Evolutionary conservation across 2,797 vertebrate species (phyloP).

Genomic region (Spinus pinus): DNA sequence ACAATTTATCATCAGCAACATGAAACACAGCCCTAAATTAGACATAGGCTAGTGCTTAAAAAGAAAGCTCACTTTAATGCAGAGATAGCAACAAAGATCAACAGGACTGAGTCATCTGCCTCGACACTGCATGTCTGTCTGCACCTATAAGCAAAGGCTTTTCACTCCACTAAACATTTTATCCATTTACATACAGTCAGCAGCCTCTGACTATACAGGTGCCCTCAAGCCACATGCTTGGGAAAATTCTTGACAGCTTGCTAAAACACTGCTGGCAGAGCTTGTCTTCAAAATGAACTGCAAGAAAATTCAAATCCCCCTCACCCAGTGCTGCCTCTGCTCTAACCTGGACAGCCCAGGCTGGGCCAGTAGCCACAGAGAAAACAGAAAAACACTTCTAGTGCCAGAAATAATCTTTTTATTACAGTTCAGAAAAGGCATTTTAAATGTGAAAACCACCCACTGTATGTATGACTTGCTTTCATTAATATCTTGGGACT

Average conservation of each 20-base stretch:
- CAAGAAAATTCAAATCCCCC: background rate
- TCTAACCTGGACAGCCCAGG: background rate
- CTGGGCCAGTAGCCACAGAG: background rate
- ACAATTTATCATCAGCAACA: background rate
- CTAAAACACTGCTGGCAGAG: conserved; percentile 56
- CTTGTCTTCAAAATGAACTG: conserved; percentile 48
- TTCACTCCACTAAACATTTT: conserved; percentile 28
- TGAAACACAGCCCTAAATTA: background rate
- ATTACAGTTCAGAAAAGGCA: background rate
- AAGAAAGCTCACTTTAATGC: background rate
- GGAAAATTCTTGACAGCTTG: conserved; percentile 55
- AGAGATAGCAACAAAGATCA: background rate
- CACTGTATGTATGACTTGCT: background rate
- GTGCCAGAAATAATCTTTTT: background rate
- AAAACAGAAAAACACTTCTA: background rate
- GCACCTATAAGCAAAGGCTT: conserved; percentile 43
- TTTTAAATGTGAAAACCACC: background rate
- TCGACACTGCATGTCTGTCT: background rate
- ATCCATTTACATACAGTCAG: conserved; percentile 47
- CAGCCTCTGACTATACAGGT: conserved; percentile 36
- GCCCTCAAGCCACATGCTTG: conserved; percentile 32
- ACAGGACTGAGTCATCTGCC: background rate
- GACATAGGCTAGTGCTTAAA: background rate
- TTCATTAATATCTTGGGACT: background rate
- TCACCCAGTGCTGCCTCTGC: background rate